Evolutionary conservation across 2,113 vertebrate species (phyloP), one percentile per base, ranked within the genome.

Genomic region (Antechinus flavipes): DNA sequence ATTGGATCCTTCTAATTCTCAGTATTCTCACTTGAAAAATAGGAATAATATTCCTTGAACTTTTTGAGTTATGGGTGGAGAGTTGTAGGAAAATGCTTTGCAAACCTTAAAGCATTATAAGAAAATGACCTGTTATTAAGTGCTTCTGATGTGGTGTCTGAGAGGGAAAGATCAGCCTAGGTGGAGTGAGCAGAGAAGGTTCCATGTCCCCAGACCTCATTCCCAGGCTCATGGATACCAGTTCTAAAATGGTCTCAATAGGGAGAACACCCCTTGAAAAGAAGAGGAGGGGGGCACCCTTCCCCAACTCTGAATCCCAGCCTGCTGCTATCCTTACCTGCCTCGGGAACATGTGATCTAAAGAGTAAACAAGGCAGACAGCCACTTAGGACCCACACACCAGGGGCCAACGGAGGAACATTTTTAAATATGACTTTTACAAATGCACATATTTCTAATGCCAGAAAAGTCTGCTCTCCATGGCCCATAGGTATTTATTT

Each of bases 171-270:
- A 22, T 3, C 42, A 5, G 14, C 0, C 54, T 19, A 23, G 9
- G 23, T 0, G 22, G 2, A 22, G 49, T 0, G 3, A 0, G 1
- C 47, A 1, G 49, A 47, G 68, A 35, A 47, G 35, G 30, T n/a
- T 54, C 58, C 49, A 53, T 35, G 22, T 9, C 47, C 50, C 47
- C 2, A 0, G 26, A 1, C 35, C 16, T 9, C 50, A 52, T 52
- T 52, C 50, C 50, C 50, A 52, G 50, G 50, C 50, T 11, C 50
- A 52, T 52, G 50, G 50, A 52, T 11, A 52, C 50, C 16, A 42
- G 19, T 42, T 84, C 68, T 30, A 84, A 84, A 16, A 6, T 23
- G 7, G 68, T 42, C 68, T 84, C n/a, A 35, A n/a, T 76, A 76
- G 16, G 30, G n/a, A 84, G n/a, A 84, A 84, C 22, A n/a, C 16